A percentile compares a stretch with the other conserved stretches of the same genome.
These are phyloP conservation scores for Polyommatus iphigenia DNA, from an alignment of 2,888 invertebrate species.

Conservation along the genomic window DNA sequence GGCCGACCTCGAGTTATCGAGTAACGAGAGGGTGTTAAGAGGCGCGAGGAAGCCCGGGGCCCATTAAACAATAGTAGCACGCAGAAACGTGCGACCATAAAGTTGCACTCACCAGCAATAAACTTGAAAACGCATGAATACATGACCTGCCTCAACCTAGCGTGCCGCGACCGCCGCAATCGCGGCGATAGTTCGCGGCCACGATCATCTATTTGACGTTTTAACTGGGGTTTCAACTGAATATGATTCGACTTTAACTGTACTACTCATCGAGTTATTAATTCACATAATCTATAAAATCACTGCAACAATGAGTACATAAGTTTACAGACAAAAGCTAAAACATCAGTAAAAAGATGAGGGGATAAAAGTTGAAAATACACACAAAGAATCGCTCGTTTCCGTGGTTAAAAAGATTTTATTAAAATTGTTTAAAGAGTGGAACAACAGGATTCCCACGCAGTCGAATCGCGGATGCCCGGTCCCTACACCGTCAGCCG, in stretches of 20 bases:
- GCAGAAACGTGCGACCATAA: constrained; percentile 73
- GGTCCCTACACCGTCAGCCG: constrained; percentile 72
- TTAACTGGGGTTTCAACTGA: background rate
- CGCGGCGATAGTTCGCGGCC: constrained; percentile 23
- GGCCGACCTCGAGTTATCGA: constrained; percentile 62
- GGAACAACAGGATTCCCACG: constrained; percentile 65
- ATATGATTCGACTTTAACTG: background rate
- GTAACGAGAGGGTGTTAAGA: constrained; percentile 44
- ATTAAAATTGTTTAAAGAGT: constrained; percentile 54
- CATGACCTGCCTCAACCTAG: constrained; percentile 65
- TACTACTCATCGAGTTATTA: background rate
- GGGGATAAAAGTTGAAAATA: background rate
- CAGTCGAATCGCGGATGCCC: constrained; percentile 60
- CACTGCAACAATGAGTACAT: background rate
- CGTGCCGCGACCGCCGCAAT: constrained; percentile 44
- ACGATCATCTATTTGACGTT: constrained; percentile 8
- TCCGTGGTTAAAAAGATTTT: constrained; percentile 41
- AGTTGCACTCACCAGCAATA: constrained; percentile 58
- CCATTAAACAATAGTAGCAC: constrained; percentile 74
- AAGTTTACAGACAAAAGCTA: background rate
- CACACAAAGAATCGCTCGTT: constrained; percentile 36
- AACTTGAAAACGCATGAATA: constrained; percentile 54
- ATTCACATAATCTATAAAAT: background rate
- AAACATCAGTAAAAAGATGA: constrained; percentile 18
- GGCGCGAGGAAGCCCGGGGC: constrained; percentile 54